phyloP scores from a whole-genome alignment of 2,888 invertebrate genomes.

The Bimastos eiseni region DNA sequence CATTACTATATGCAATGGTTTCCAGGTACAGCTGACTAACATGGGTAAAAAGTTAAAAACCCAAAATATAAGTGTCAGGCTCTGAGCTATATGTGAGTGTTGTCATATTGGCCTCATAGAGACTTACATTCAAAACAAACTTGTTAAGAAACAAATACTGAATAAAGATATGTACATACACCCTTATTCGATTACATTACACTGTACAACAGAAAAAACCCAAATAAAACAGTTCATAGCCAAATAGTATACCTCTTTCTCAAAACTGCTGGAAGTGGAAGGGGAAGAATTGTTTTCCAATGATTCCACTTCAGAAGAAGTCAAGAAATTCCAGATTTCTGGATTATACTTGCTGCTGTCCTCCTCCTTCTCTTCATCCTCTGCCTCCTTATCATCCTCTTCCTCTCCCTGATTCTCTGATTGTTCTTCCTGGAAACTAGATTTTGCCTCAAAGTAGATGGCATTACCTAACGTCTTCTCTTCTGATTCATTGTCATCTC shows the following conservation, averaged over 20 bases:
- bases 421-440: neutral
- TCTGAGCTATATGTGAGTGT: neutral
- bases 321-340: constrained; percentile 39
- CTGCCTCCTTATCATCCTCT: too few relatives aligned
- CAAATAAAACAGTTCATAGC: neutral
- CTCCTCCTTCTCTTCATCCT: neutral
- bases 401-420: neutral
- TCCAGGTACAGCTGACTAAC: neutral
- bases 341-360: constrained; percentile 1
- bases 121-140: neutral
- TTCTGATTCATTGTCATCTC: neutral
- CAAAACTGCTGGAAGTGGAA: neutral
- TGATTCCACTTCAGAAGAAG: neutral
- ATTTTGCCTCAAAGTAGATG: neutral
- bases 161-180: neutral
- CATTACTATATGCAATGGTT: neutral
- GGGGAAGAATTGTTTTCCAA: neutral
- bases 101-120: neutral
- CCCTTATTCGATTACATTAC: neutral
- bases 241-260: neutral
- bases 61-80: too few relatives aligned
- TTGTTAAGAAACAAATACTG: neutral
- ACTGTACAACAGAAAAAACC: too few relatives aligned
- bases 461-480: neutral
- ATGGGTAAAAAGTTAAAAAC: too few relatives aligned